Base-by-base conservation (phyloP, 2,797 vertebrate genomes). In the Chanos chanos region DNA sequence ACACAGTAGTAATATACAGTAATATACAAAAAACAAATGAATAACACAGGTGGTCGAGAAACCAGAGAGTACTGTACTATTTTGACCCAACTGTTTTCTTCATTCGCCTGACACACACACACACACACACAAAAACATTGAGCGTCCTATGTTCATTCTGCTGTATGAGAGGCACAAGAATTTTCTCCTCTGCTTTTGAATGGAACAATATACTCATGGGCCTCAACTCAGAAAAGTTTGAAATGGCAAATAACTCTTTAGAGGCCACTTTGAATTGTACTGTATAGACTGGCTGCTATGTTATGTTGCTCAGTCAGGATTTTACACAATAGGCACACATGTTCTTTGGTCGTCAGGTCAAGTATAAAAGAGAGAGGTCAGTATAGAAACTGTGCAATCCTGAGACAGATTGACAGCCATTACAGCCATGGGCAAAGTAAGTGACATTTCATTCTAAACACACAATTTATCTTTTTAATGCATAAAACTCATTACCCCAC, bases 281-380 rank as follows among this genome's bases (percentile, higher is more conserved):
- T n/a, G 21, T 71, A 65, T 62, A 49, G 2, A 24, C 54, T 75
- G 71, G 81, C 68, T 78, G 79, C 77, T 67, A 70, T 71, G 67
- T 39, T 70, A 79, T 83, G 68, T 73, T 85, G 87, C 85, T 77
- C 78, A 76, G 83, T 87, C 87, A 89, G 86, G 83, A 73, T 18
- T 87, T 89, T 85, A 37, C 65, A 87, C 86, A 88, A 87, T 81
- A 33, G 69, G 75, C 64, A 67, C 70, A 77, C 68, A 65, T 43
- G 75, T 76, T 59, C 64, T 76, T 71, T 82, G 43, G 61, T 24
- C 27, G 55, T 10, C 19, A 73, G 72, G 74, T 78, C 77, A 76
- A 76, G 75, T 87, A 87, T 89, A 86, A 86, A 87, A 86, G 80
- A 75, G 22, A 7, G 25, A 56, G 61, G 33, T 60, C 58, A 57